Evolutionary conservation across 2,888 invertebrate species (phyloP).

Genomic region (Deilephila elpenor): DNA sequence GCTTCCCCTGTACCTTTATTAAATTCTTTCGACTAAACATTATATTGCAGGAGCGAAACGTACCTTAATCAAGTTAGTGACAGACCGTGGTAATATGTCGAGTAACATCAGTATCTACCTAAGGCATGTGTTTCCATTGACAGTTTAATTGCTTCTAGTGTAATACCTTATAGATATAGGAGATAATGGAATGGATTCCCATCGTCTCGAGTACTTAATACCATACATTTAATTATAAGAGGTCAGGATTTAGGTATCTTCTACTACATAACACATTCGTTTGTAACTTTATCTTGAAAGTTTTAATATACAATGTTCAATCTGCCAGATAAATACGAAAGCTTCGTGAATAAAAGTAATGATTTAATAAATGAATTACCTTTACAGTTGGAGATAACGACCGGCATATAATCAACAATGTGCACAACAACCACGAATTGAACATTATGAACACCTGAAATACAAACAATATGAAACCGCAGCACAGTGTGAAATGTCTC

Average conservation of each 20-base stretch:
- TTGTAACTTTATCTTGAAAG: too few relatives aligned
- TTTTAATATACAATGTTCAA: too few relatives aligned
- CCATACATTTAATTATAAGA: too few relatives aligned
- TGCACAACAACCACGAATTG: slow-evolving; percentile 59
- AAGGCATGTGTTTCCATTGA: not conserved
- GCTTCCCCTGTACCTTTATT: not conserved
- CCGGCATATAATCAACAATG: slow-evolving; percentile 61
- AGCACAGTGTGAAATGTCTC: slow-evolving; percentile 19
- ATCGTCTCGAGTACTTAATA: too few relatives aligned
- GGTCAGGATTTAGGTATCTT: too few relatives aligned
- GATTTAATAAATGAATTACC: slow-evolving; percentile 43
- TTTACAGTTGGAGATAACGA: slow-evolving; percentile 61
- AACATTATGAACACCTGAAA: slow-evolving; percentile 66
- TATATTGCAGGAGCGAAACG: not conserved
- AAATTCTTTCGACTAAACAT: not conserved
- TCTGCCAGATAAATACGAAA: too few relatives aligned
- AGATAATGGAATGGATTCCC: too few relatives aligned
- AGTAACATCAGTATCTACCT: not conserved
- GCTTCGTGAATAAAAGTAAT: too few relatives aligned
- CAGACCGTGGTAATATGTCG: not conserved
- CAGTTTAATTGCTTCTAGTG: not conserved
- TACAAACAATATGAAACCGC: slow-evolving; percentile 31
- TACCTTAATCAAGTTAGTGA: not conserved
- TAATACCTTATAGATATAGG: not conserved
- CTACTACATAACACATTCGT: too few relatives aligned